Evolutionary conservation across 2,888 invertebrate species (phyloP).

Genomic region (Platycheirus rosarum): DNA sequence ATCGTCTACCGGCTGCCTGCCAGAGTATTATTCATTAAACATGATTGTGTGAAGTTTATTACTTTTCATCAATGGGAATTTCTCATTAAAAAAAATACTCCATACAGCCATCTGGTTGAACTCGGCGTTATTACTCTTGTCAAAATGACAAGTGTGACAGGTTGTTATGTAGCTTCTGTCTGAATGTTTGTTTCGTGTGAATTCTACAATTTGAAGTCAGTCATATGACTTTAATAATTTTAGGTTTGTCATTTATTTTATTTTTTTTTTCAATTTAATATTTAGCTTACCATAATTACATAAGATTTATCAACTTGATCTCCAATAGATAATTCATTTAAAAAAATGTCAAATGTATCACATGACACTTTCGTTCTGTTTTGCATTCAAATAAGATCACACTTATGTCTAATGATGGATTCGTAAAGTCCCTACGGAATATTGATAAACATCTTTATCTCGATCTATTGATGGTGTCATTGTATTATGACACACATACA

Average conservation of each 20-base stretch:
- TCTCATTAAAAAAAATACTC: constrained; percentile 21
- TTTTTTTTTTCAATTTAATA: constrained; percentile 9
- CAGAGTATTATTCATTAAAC: constrained; percentile 26
- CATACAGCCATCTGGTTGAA: constrained; percentile 27
- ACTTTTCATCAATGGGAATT: constrained; percentile 50
- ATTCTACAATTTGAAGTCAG: not conserved
- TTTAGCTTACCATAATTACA: constrained; percentile 21
- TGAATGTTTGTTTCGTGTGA: constrained; percentile 22
- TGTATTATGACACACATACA: constrained; percentile 29
- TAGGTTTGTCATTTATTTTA: not conserved
- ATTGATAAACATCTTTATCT: no score
- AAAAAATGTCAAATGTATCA: constrained; percentile 21
- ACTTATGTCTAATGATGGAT: constrained; percentile 28
- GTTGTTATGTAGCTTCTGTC: constrained; percentile 10
- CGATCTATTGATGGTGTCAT: constrained; percentile 51
- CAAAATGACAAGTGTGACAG: constrained; percentile 29
- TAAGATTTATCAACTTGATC: constrained; percentile 33
- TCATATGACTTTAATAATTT: constrained; percentile 8
- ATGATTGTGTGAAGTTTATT: constrained; percentile 41
- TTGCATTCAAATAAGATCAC: constrained; percentile 30
- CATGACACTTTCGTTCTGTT: constrained; percentile 22
- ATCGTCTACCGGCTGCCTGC: constrained; percentile 10
- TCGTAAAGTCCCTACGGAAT: constrained; percentile 31
- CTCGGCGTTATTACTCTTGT: not conserved
- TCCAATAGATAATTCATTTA: constrained; percentile 1